These are phyloP conservation scores for Cathartes aura DNA, from an alignment of 2,113 vertebrate species.

Conservation along the genomic window DNA sequence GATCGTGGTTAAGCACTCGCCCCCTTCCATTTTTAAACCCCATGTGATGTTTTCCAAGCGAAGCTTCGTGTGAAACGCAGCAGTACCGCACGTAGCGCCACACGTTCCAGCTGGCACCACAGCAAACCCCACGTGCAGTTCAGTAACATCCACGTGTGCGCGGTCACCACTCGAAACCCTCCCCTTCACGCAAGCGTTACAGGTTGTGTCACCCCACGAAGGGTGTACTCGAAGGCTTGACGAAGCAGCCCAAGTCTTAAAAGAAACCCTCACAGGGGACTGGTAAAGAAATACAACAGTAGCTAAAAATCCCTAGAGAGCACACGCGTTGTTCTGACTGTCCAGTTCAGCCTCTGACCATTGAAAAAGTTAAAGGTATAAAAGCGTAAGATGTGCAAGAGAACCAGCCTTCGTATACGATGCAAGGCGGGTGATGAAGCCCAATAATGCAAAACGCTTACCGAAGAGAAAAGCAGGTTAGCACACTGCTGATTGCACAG, in stretches of 20 bases:
- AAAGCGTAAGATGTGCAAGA: slow-evolving; percentile 73
- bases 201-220: not conserved
- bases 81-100: not conserved
- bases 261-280: slow-evolving; percentile 7
- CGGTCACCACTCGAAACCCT: not conserved
- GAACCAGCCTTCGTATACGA: slow-evolving; percentile 64
- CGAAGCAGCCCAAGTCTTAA: not conserved
- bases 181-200: not conserved
- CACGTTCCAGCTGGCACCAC: not conserved
- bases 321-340: not conserved
- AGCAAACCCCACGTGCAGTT: not conserved
- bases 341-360: slow-evolving; percentile 58
- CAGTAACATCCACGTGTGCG: not conserved
- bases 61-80: not conserved
- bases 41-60: not conserved
- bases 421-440: slow-evolving; percentile 70
- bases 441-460: slow-evolving; percentile 61
- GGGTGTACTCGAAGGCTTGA: not conserved
- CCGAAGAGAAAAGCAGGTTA: slow-evolving; percentile 66
- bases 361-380: slow-evolving; percentile 54
- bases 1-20: not conserved
- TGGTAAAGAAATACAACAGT: slow-evolving; percentile 70
- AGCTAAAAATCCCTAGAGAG: slow-evolving; percentile 74
- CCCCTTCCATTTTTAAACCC: not conserved
- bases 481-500: slow-evolving; percentile 66